Conservation (phyloP, 2,113 vertebrate genomes). For the Murina feae region DNA sequence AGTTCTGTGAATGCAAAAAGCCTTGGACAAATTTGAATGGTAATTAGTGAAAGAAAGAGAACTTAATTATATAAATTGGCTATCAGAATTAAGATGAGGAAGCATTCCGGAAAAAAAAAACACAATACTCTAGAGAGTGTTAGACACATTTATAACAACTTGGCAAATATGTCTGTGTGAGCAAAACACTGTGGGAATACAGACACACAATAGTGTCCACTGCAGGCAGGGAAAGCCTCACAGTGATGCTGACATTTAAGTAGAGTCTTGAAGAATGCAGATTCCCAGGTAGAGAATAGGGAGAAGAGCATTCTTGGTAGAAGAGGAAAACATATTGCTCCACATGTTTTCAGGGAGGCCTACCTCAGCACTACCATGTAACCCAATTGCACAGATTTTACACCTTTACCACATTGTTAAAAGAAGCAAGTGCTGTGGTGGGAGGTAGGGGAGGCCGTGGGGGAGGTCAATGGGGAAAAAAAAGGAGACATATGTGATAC, state of each 20-base stretch:
- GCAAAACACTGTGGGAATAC: not conserved
- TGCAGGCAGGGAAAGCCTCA: not conserved
- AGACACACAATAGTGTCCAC: not conserved
- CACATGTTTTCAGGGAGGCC: not conserved
- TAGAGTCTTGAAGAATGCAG: not conserved
- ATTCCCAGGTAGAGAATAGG: not conserved
- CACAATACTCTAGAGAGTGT: not conserved
- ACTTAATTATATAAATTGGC: slow-evolving; percentile 65
- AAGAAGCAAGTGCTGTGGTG: no score
- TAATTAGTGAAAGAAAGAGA: slow-evolving; percentile 53
- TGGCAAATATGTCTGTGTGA: not conserved
- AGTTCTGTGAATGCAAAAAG: slow-evolving; percentile 68
- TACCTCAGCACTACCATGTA: not conserved
- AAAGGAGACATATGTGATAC: no score
- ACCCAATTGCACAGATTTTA: not conserved
- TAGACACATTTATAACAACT: not conserved
- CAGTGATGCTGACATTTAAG: not conserved
- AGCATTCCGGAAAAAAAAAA: not conserved
- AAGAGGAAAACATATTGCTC: not conserved
- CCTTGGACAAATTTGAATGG: slow-evolving; percentile 43
- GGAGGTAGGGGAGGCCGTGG: no score
- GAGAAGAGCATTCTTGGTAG: not conserved
- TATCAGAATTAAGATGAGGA: not conserved
- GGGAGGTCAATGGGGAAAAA: no score
- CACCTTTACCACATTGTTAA: not conserved